Evolutionary conservation across 2,888 invertebrate genomes (phyloP).

Genomic region (Liopterus haemorrhoidalis): DNA sequence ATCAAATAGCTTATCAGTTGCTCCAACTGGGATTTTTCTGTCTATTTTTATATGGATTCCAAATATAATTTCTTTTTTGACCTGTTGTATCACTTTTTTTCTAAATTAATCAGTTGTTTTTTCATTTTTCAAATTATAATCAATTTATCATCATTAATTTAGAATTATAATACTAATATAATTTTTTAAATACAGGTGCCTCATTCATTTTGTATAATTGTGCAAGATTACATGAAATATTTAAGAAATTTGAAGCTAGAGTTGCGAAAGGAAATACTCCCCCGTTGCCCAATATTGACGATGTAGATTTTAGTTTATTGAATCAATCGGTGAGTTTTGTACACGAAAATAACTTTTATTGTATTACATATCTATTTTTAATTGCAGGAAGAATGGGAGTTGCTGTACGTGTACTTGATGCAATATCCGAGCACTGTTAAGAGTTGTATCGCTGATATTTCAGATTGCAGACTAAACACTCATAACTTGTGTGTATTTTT

Average conservation of each 20-base stretch:
- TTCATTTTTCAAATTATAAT: conserved; percentile 18
- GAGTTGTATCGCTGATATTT: conserved; percentile 49
- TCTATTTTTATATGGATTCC: no score
- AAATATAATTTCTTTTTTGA: no score
- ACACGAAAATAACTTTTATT: conserved; percentile 10
- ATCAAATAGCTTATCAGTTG: no score
- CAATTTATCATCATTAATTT: background rate
- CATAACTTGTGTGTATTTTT: conserved; percentile 62
- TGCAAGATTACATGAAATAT: conserved; percentile 62
- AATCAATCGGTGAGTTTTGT: conserved; percentile 58
- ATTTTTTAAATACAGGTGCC: conserved; percentile 64
- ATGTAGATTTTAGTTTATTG: conserved; percentile 58
- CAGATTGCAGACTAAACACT: conserved; percentile 52
- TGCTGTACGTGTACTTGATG: conserved; percentile 62
- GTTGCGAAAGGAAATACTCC: conserved; percentile 54
- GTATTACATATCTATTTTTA: conserved; percentile 27
- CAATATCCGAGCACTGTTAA: conserved; percentile 58
- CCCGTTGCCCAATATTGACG: conserved; percentile 51
- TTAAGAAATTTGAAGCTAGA: conserved; percentile 57
- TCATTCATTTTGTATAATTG: conserved; percentile 74
- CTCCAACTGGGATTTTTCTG: no score
- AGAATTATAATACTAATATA: background rate
- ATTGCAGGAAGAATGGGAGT: conserved; percentile 71
- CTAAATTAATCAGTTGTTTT: conserved; percentile 20
- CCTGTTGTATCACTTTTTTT: conserved; percentile 13